Base-by-base conservation (phyloP, 2,113 vertebrate genomes). In the Orthonyx spaldingii region DNA sequence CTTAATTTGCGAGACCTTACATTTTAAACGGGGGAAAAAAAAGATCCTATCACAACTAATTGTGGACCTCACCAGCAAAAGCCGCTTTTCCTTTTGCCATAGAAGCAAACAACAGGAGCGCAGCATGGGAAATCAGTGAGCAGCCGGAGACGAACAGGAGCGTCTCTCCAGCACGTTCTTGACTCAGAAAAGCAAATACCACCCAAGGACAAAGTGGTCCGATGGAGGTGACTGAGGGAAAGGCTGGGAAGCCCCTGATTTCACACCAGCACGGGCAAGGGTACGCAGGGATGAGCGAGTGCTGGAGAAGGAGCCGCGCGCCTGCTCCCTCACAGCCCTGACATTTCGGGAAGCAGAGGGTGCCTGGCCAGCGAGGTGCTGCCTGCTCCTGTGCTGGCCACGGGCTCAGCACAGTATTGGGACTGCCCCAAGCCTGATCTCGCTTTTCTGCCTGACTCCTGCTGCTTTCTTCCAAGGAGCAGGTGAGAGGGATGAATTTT, bases 181-280 rank as follows among this genome's bases (percentile, higher is more conserved):
- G 81, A 89, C 87, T 98, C 88, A n/a, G 83, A 44, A 97, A 94
- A 96, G 96, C 69, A 97, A 97, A 97, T 55, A 87, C 59, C 72
- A 95, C 35, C 87, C 97, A 97, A 98, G 95, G 98, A 95, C 97
- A 94, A 94, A 94, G 88, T 64, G 66, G 57, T 65, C 94, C 4
- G 46, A 92, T 93, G 83, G 89, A 97, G 64, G 91, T 95, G 90
- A 95, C 76, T 53, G 90, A 96, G 65, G 55, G 55, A 74, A 94
- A 81, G 46, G 74, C 93, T 74, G 65, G 78, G 82, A 60, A 94
- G 32, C 68, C 78, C 83, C 95, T 6, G 26, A 94, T 85, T 93
- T 76, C 76, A 64, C 39, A 56, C 16, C 46, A 28, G 75, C 95
- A 84, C 27, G 0, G 80, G 55, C 57, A 59, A 33, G 74, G 90